These are phyloP conservation scores for Ochropleura plecta DNA, from an alignment of 2,888 invertebrate genomes.

Conservation along the genomic window DNA sequence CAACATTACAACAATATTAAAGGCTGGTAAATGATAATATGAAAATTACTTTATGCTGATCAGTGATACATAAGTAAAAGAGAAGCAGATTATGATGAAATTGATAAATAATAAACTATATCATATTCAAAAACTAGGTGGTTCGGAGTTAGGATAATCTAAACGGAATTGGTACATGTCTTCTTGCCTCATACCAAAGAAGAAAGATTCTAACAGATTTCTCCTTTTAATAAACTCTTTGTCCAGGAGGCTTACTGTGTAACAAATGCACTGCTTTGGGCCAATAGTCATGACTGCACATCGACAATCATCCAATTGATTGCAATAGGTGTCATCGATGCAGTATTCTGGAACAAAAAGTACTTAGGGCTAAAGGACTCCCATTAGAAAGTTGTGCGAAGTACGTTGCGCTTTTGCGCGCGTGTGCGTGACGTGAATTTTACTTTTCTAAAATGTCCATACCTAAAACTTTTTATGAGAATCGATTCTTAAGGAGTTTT, in stretches of 20 bases:
- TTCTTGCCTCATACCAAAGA: not conserved
- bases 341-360: slow-evolving; percentile 12
- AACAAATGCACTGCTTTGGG: slow-evolving; percentile 18
- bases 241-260: not conserved
- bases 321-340: not conserved
- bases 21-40: too few species aligned
- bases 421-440: too few species aligned
- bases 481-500: too few species aligned
- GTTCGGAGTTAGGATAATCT: not conserved
- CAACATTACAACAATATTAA: too few species aligned
- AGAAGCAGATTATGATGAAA: not conserved
- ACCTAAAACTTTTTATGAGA: too few species aligned
- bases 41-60: too few species aligned
- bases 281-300: slow-evolving; percentile 26
- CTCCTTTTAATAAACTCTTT: not conserved
- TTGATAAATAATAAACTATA: not conserved
- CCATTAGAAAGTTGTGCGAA: too few species aligned
- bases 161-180: not conserved
- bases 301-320: not conserved
- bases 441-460: too few species aligned
- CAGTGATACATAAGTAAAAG: not conserved
- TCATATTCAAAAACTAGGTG: too few species aligned
- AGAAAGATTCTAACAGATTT: not conserved
- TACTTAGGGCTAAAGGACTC: too few species aligned
- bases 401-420: too few species aligned